Conservation (phyloP, 2,888 invertebrate genomes). For the Pemphredon lugubris region DNA sequence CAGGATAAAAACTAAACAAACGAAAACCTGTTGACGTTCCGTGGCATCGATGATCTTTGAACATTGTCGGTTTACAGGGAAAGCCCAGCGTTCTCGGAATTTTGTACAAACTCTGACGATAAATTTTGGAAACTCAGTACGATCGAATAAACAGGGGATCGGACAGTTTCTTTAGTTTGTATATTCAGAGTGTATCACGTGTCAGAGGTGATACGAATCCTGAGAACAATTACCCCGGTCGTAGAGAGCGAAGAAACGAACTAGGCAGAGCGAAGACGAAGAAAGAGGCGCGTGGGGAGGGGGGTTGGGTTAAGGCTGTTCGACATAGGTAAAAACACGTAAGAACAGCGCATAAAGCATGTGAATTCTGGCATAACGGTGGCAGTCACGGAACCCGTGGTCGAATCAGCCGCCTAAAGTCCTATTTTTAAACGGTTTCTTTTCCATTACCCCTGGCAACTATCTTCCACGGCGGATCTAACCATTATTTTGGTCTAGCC, state of each 20-base stretch:
- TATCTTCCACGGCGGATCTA: constrained; percentile 76
- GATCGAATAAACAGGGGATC: too few species aligned
- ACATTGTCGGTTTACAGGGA: neutral
- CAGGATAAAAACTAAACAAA: neutral
- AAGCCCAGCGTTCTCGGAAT: too few species aligned
- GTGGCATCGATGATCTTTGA: neutral
- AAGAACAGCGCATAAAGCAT: constrained; percentile 57
- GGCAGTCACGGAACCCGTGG: constrained; percentile 76
- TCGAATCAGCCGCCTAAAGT: constrained; percentile 65
- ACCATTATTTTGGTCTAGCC: constrained; percentile 79
- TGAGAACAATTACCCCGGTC: constrained; percentile 37
- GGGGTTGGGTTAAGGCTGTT: constrained; percentile 17
- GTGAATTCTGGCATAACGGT: constrained; percentile 70
- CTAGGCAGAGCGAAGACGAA: neutral
- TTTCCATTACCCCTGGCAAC: constrained; percentile 77
- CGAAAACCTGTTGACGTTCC: constrained; percentile 12
- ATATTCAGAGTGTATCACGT: too few species aligned
- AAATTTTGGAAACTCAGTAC: too few species aligned
- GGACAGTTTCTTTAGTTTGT: too few species aligned
- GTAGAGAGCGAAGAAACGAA: constrained; percentile 9
- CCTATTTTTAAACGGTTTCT: constrained; percentile 79
- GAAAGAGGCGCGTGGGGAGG: constrained; percentile 9
- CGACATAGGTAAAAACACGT: constrained; percentile 42
- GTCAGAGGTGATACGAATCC: constrained; percentile 25
- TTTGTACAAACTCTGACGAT: too few species aligned